Evolutionary conservation across 1,140 invertebrate species (phyloP), one percentile per base, ranked within the genome.

Genomic region (Varroa destructor): DNA sequence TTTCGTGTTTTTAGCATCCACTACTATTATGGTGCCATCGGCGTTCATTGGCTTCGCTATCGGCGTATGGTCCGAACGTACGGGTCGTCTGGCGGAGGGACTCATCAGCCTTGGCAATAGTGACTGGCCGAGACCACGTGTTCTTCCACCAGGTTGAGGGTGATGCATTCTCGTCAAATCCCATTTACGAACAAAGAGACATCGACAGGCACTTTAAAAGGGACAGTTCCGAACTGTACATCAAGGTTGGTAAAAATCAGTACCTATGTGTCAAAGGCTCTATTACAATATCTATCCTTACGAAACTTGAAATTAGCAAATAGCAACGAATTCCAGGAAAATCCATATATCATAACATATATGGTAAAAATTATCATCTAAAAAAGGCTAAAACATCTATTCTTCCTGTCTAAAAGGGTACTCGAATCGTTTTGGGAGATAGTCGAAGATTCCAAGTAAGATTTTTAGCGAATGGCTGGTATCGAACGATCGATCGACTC

Each of bases 1-100:
- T 25, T 25, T 25, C 25, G 25, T 25, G 25, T 25, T 25, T 67
- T 74, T 36, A 57, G 36, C 12, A 14, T 55, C 37, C 43, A 73
- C 73, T 74, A n/a, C 72, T 51, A 1, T 5, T 64, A 57, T 73
- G 51, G 54, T 70, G 72, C n/a, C 56, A 54, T 8, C 61, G 61
- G 46, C 61, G 61, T 37, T 67, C 61, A 40, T 14, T 67, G 61
- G 61, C 40, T 37, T 67, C 61, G 37, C 61, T 67, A 67, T 67
- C 61, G 12, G 46, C 40, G 12, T 46, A 67, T 40, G 61, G 61
- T 37, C 12, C 12, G 10, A 67, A 67, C 61, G 46, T 37, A 8
- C 40, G 61, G 12, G 61, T 67, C 46, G 61, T 67, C 61, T 67
- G 61, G 61, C 61, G 61, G 36, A 40, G 61, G 8, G 61, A 67